Evolutionary conservation across 2,797 vertebrate genomes (phyloP), one percentile per base, ranked within the genome.

Genomic region (Cyprinella venusta): DNA sequence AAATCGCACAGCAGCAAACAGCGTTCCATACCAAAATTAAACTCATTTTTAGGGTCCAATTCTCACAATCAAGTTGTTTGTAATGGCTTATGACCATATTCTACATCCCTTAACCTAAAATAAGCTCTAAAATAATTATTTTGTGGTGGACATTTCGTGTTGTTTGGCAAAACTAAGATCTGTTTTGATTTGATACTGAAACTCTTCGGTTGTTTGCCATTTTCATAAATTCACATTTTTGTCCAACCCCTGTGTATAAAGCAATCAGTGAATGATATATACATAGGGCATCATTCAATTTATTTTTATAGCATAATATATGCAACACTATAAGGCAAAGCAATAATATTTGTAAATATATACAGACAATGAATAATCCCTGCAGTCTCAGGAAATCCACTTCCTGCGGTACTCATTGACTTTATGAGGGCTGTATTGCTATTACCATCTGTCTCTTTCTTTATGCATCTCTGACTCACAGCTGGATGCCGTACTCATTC

Each of bases 361-460:
- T 50, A 64, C 40, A 67, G 21, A 24, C 61, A 38, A 38, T 18
- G 30, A 69, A 76, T 50, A 61, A 38, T 48, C 15, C 64, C 67
- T 40, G 30, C 30, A 13, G 56, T 50, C 40, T 3, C 10, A 80
- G 36, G 50, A 70, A 59, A 59, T 68, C 30, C 48, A 45, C 19
- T 69, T 82, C 36, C 36, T 42, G 50, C 13, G 5, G 38, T 69
- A 82, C 63, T 76, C 72, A 82, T 50, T 83, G 76, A 70, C 75
- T 83, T 63, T 69, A 82, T 69, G 63, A 76, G 81, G 64, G 38
- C 38, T 76, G 81, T 50, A 67, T 68, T 80, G 48, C 26, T 30
- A 79, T 63, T 19, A 52, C 45, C 81, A 76, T 80, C 81, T 76
- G 65, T 68, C 24, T 61, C 68, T 67, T 82, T 74, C 71, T 75